Evolutionary conservation across 1,140 invertebrate genomes (phyloP).

Genomic region (Papilio machaon): DNA sequence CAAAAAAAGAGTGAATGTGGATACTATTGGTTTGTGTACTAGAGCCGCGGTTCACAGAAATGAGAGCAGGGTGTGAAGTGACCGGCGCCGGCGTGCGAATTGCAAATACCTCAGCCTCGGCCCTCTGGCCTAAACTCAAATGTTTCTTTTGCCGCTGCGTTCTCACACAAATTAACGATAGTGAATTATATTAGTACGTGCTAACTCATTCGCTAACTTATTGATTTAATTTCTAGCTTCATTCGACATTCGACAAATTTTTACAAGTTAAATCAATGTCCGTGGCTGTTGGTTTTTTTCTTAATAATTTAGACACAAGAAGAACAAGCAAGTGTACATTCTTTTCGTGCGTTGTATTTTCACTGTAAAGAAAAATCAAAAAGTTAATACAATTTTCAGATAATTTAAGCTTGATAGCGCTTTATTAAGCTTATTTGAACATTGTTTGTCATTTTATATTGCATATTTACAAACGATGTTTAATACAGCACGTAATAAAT

Average conservation of each 20-base stretch:
- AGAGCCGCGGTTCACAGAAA: conserved; percentile 21
- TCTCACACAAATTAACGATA: conserved; percentile 32
- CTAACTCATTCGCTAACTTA: conserved; percentile 7
- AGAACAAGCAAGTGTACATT: no score
- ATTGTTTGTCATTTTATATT: not conserved
- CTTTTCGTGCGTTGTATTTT: no score
- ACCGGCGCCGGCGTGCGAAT: conserved; percentile 26
- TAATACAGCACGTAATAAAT: conserved; percentile 8
- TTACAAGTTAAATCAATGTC: not conserved
- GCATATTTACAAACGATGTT: not conserved
- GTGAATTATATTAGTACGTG: conserved; percentile 21
- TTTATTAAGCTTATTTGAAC: not conserved
- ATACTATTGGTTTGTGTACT: conserved; percentile 13
- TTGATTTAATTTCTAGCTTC: conserved; percentile 2
- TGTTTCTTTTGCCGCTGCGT: conserved; percentile 28
- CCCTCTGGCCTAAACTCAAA: not conserved
- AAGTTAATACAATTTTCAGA: not conserved
- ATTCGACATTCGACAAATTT: not conserved
- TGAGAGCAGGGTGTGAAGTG: conserved; percentile 33
- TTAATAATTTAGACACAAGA: no score
- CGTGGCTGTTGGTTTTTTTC: not conserved
- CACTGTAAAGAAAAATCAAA: not conserved
- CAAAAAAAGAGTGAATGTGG: not conserved
- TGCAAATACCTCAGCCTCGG: conserved; percentile 20
- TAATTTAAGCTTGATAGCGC: not conserved